Conservation (phyloP, 2,797 vertebrate species). For the Acanthurus leucopareius region DNA sequence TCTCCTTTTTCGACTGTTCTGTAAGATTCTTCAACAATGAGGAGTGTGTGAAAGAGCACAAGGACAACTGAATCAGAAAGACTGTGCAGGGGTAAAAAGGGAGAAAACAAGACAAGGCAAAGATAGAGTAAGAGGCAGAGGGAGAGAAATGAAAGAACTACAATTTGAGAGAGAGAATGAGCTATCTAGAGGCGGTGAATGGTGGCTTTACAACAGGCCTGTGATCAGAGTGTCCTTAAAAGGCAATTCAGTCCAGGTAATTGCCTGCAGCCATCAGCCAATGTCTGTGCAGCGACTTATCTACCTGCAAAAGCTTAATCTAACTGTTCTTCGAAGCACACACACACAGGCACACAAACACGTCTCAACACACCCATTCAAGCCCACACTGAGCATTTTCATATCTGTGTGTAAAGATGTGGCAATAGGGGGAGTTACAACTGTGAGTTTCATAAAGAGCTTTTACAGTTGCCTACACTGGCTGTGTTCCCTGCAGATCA, state of each 20-base stretch:
- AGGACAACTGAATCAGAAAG: neutral
- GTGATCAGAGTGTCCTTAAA: conserved; percentile 72
- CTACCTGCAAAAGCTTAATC: conserved; percentile 41
- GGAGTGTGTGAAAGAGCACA: conserved; percentile 8
- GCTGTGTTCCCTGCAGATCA: conserved; percentile 37
- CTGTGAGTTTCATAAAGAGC: conserved; percentile 27
- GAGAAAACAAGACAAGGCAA: neutral
- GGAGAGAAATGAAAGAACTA: neutral
- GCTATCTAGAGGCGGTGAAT: neutral
- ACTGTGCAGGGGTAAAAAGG: neutral
- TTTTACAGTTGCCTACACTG: conserved; percentile 38
- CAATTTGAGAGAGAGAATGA: neutral
- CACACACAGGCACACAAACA: conserved; percentile 1
- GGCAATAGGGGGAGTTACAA: conserved; percentile 3
- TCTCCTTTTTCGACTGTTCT: conserved; percentile 4
- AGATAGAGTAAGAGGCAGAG: neutral
- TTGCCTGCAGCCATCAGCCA: conserved; percentile 67
- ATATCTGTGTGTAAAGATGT: conserved; percentile 6
- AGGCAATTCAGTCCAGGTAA: conserved; percentile 67
- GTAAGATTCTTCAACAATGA: neutral
- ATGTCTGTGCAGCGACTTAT: conserved; percentile 35
- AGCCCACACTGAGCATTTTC: conserved; percentile 22
- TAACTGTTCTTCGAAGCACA: neutral
- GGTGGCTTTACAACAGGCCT: conserved; percentile 41
- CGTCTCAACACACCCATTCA: neutral